Conservation (phyloP, 2,888 invertebrate species). For the Athalia circularis region DNA sequence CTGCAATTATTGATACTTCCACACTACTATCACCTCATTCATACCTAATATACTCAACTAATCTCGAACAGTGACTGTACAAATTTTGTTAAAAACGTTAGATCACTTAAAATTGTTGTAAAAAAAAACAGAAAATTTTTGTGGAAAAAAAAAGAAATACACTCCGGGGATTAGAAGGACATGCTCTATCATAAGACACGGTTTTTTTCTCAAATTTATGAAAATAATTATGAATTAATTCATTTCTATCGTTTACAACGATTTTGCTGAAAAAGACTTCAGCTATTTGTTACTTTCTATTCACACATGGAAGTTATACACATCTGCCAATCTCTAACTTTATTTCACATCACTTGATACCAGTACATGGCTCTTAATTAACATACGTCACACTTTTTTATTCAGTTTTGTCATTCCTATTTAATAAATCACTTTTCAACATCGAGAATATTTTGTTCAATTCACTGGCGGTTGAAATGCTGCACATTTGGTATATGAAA, state of each 20-base stretch:
- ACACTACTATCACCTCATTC: neutral
- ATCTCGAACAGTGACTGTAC: conserved; percentile 25
- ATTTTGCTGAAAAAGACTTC: neutral
- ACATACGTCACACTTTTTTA: no score
- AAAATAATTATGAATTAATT: neutral
- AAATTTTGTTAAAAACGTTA: neutral
- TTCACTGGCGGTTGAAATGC: neutral
- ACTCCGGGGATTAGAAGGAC: neutral
- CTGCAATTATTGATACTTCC: neutral
- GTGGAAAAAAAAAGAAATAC: neutral
- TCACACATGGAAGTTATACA: no score
- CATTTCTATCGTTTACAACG: neutral
- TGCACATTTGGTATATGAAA: neutral
- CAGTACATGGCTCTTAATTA: neutral
- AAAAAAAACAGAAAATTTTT: neutral
- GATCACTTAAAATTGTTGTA: neutral
- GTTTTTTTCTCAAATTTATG: neutral
- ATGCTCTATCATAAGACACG: neutral
- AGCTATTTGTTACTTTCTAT: no score
- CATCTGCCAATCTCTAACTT: no score
- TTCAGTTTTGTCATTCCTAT: no score
- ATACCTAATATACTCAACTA: neutral
- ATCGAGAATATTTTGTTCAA: neutral
- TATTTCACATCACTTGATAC: no score
- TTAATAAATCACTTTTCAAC: neutral